Conservation (phyloP, 1,140 invertebrate genomes). For the Caenorhabditis brenneri region DNA sequence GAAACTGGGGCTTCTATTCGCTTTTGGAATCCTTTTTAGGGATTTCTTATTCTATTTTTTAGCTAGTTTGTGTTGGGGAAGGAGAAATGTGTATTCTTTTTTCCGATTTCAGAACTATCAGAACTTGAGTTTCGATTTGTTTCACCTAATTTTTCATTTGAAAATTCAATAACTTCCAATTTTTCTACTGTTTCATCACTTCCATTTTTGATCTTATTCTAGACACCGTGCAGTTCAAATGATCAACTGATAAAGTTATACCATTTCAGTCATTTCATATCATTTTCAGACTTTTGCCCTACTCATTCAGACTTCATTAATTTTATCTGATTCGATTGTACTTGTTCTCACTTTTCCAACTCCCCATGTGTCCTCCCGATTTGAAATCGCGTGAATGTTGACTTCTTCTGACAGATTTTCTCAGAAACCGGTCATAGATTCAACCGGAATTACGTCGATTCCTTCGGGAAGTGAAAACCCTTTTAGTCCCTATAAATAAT, state of each 20-base stretch:
- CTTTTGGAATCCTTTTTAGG: not conserved
- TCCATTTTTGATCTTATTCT: no score
- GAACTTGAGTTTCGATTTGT: no score
- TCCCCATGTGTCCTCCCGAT: no score
- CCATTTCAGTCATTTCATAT: no score
- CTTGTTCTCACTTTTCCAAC: not conserved
- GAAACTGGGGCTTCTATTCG: not conserved
- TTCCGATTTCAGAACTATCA: not conserved
- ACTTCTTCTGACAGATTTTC: no score
- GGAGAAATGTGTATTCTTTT: not conserved
- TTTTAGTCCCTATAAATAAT: conserved; percentile 9
- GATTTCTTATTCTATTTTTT: no score
- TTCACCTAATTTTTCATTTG: no score
- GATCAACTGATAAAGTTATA: no score
- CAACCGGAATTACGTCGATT: conserved; percentile 25
- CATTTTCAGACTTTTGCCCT: not conserved
- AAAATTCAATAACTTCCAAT: no score
- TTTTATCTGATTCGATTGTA: not conserved
- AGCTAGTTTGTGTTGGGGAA: not conserved
- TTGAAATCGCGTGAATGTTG: no score
- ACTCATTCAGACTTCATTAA: not conserved
- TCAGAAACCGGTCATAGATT: not conserved
- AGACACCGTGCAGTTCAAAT: no score
- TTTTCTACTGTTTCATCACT: no score
- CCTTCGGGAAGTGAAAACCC: not conserved